Conservation (phyloP, 1,140 invertebrate genomes). For the Drosophila repletoides region DNA sequence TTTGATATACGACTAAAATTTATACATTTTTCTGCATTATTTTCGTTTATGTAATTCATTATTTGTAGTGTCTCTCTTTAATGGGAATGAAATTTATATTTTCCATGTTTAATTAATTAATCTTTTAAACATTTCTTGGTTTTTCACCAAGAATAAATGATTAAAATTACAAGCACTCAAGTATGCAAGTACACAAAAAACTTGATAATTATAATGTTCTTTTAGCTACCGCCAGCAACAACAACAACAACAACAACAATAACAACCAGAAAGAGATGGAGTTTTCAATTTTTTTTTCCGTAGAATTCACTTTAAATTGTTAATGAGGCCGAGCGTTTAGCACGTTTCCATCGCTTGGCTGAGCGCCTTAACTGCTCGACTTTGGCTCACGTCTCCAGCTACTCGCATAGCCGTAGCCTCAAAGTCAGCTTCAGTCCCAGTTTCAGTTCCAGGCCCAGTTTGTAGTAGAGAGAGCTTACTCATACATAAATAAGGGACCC, state of each 20-base stretch:
- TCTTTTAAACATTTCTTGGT: neutral
- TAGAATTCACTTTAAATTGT: conserved; percentile 60
- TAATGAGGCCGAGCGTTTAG: conserved; percentile 69
- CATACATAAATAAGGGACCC: conserved; percentile 70
- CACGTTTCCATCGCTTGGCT: conserved; percentile 63
- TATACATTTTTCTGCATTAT: no score
- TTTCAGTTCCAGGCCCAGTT: neutral
- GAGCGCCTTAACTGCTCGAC: conserved; percentile 56
- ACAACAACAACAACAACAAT: conserved; percentile 6
- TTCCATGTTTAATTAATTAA: conserved; percentile 10
- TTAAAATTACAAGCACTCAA: conserved; percentile 13
- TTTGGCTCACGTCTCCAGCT: conserved; percentile 5
- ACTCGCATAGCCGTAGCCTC: neutral
- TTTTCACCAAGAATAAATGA: conserved; percentile 5
- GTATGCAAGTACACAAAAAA: conserved; percentile 10
- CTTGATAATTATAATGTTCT: conserved; percentile 22
- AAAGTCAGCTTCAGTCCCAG: neutral
- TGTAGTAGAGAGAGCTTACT: conserved; percentile 28
- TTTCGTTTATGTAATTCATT: no score
- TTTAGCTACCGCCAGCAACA: neutral
- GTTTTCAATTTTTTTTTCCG: conserved; percentile 29
- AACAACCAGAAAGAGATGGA: neutral
- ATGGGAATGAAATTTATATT: neutral
- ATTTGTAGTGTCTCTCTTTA: no score
- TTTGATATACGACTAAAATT: no score